Evolutionary conservation across 2,113 vertebrate genomes (phyloP), one percentile per base, ranked within the genome.

Genomic region (Oncorhynchus tshawytscha): DNA sequence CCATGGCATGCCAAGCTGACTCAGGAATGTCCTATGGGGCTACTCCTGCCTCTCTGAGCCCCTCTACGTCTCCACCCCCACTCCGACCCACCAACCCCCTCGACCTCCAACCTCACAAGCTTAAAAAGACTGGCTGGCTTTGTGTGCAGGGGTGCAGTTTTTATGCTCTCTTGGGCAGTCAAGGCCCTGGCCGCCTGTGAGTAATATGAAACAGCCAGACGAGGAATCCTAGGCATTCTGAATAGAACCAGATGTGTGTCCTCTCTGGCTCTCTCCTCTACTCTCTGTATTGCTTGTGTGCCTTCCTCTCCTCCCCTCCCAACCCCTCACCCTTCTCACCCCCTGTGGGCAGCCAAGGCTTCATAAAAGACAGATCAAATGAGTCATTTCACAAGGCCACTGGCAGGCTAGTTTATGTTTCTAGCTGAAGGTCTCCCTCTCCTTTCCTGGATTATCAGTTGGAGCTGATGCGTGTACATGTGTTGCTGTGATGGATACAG

Each of bases 201-300:
- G 89, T 88, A 91, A 91, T 82, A 76, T 51, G 83, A 88, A 87
- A 84, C 84, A 81, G 81, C 85, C 84, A 84, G 80, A 78, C 71
- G 8, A 88, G 84, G 87, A 92, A 92, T 91, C 79, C 65, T 78
- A 85, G 85, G 84, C 78, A 92, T 92, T 59, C 80, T 87, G 88
- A 92, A 84, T 82, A 73, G 83, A 91, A 87, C 88, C 90, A 91
- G 91, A 82, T 92, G 90, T 90, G 76, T 54, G 27, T 51, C 71
- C 60, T 39, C 22, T 31, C 66, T 48, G 64, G 20, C 20, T 54
- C 7, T 11, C 39, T 45, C 39, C 39, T 45, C 39, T 11, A 45
- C 16, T n/a, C 39, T 45, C 39, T 13, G 5, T 4, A 5, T 45
- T 6, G 25, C 51, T 29, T 45, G 15, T 65, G 27, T 24, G 25